phyloP scores from a whole-genome alignment of 2,888 invertebrate species.

The Mesorhabditis belari region DNA sequence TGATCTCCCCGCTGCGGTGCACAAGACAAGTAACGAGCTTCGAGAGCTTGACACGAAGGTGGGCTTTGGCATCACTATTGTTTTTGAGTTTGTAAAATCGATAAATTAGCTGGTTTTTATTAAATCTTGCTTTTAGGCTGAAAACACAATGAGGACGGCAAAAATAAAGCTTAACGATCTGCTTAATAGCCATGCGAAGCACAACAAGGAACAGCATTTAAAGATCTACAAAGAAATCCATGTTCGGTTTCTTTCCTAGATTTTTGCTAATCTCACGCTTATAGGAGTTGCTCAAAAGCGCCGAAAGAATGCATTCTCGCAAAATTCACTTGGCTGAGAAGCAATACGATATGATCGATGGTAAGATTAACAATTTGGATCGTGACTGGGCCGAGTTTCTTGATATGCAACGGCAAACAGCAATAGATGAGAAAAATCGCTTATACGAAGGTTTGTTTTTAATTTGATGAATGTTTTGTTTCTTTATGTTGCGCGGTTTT shows the following conservation, averaged over 20 bases:
- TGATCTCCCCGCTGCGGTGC: not conserved
- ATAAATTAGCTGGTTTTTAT: no score
- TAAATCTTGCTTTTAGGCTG: not conserved
- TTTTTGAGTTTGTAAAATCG: no score
- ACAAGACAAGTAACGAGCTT: not conserved
- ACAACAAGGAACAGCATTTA: not conserved
- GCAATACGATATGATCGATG: not conserved
- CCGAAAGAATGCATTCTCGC: not conserved
- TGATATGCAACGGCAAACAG: no score
- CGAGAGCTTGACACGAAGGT: not conserved
- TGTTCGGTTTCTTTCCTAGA: not conserved
- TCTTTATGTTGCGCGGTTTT: no score
- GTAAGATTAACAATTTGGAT: conserved; percentile 2
- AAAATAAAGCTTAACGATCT: not conserved
- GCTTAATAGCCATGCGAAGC: conserved; percentile 59
- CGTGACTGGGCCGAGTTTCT: not conserved
- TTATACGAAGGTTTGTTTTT: no score
- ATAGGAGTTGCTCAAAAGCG: not conserved
- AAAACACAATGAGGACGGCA: not conserved
- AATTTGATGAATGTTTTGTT: no score
- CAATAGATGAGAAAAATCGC: no score
- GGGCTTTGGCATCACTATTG: no score
- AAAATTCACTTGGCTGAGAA: not conserved
- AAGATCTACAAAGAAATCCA: conserved; percentile 25
- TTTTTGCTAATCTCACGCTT: not conserved